phyloP scores from a whole-genome alignment of 2,113 vertebrate genomes.

The Gnathonemus longibarbis region DNA sequence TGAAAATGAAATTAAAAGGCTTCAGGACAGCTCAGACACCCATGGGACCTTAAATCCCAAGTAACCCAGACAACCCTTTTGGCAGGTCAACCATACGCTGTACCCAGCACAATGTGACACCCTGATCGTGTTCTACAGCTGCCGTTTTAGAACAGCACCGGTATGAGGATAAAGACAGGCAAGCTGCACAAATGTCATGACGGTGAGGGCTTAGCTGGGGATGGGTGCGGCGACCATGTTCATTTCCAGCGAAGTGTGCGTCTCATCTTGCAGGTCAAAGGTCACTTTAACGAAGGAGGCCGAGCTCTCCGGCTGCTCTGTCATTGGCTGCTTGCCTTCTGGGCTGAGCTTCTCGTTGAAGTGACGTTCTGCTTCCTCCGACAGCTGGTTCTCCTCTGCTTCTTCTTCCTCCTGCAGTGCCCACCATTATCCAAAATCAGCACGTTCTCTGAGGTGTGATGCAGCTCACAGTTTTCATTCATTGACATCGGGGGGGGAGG shows the following conservation, averaged over 20 bases:
- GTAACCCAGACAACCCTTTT: neutral
- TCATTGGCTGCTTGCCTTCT: slow-evolving; percentile 52
- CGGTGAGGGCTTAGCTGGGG: slow-evolving; percentile 56
- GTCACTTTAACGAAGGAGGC: slow-evolving; percentile 85
- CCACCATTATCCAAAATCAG: neutral
- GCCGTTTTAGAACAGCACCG: neutral
- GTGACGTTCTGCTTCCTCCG: slow-evolving; percentile 77
- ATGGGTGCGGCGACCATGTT: slow-evolving; percentile 68
- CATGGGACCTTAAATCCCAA: neutral
- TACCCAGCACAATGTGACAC: neutral
- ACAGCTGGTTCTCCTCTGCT: slow-evolving; percentile 83
- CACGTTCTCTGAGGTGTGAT: neutral
- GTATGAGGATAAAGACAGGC: neutral
- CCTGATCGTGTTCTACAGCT: neutral
- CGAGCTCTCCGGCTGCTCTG: slow-evolving; percentile 71
- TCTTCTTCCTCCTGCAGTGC: slow-evolving; percentile 81
- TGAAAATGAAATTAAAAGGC: neutral
- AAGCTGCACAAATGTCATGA: neutral
- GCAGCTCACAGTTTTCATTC: neutral
- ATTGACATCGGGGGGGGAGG: neutral
- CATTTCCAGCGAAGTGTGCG: slow-evolving; percentile 49
- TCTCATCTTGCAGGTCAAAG: slow-evolving; percentile 77
- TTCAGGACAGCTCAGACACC: neutral
- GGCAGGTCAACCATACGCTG: neutral
- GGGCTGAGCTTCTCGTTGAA: slow-evolving; percentile 66